A percentile compares a stretch with the other conserved stretches of the same genome.
Conservation (phyloP, 2,888 invertebrate genomes). For the Yponomeuta evonymella region DNA sequence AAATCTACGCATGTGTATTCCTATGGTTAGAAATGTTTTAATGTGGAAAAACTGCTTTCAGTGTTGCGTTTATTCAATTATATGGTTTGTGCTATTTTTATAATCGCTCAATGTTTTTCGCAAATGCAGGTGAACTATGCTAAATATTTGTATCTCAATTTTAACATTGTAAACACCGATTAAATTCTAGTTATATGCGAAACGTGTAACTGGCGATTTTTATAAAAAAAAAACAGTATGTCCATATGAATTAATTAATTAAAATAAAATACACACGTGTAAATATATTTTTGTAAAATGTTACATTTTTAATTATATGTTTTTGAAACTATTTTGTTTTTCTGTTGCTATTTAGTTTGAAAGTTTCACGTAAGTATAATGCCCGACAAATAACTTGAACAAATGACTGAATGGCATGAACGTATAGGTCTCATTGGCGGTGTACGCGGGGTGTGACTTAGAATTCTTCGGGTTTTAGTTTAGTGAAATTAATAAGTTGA, state of each 20-base stretch:
- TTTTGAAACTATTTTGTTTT: slow-evolving; percentile 53
- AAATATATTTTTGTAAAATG: slow-evolving; percentile 76
- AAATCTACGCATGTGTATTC: no score
- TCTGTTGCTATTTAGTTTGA: slow-evolving; percentile 15
- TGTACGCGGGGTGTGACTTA: no score
- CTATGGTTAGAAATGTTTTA: no score
- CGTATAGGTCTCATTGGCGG: no score
- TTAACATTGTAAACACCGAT: neutral
- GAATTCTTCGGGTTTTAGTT: no score
- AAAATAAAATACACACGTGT: slow-evolving; percentile 49
- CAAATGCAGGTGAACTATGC: neutral
- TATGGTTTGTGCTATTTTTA: neutral
- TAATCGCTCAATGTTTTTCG: neutral
- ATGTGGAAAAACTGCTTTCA: no score
- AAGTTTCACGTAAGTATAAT: no score
- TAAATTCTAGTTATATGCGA: neutral
- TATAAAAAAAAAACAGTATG: neutral
- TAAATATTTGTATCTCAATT: no score
- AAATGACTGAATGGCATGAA: no score
- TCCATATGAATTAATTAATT: slow-evolving; percentile 8
- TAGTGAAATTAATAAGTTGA: no score
- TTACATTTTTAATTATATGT: slow-evolving; percentile 69
- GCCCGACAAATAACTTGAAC: no score
- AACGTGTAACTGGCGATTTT: slow-evolving; percentile 1
- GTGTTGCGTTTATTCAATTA: no score